Base-by-base conservation (phyloP, 2,888 invertebrate species). In the Hanleya hanleyi region DNA sequence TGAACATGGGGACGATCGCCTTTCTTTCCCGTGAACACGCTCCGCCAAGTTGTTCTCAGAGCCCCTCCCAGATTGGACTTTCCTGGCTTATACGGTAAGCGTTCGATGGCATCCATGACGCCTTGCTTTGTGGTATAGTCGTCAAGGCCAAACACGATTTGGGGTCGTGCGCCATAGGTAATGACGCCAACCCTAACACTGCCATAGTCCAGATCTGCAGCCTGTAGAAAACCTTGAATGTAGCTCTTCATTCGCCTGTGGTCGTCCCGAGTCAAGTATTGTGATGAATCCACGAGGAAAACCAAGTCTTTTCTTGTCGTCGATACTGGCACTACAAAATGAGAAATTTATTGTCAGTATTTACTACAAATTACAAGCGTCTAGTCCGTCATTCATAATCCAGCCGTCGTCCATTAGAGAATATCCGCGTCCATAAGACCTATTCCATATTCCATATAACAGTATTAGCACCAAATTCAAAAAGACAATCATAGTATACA, bases 81-180 rank as follows among this genome's bases (percentile, higher is more conserved):
- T 15, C 57, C 57, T 57, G 22, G 22, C 57, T 32, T 29, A 1
- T 29, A 15, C 9, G 15, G 57, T 15, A 26, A 1, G 22, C 29
- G 57, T 15, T 32, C 82, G 32, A 88, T 79, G 47, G 86, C 88
- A 49, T 75, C 73, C 41, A 83, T 65, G 12, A 86, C 74, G 12
- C 71, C 70, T 15, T 61, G 50, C 22, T 80, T 83, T 64, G 73
- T 73, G 4, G 18, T 57, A 75, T 78, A 77, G 7, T 69, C 67
- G 51, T 84, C 85, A 51, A 88, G 79, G 66, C 87, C 74, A 70
- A 88, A 86, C 67, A 84, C 81, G 6, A 87, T 75, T 71, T 76
- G 69, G 35, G 81, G 84, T 22, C 78, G 73, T 36, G 79, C 77
- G 67, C 83, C 77, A 74, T 80, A 85, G 37, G 79, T 84, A 33